These are phyloP conservation scores for Punctoribates punctum DNA, from an alignment of 2,888 invertebrate genomes.

Conservation along the genomic window DNA sequence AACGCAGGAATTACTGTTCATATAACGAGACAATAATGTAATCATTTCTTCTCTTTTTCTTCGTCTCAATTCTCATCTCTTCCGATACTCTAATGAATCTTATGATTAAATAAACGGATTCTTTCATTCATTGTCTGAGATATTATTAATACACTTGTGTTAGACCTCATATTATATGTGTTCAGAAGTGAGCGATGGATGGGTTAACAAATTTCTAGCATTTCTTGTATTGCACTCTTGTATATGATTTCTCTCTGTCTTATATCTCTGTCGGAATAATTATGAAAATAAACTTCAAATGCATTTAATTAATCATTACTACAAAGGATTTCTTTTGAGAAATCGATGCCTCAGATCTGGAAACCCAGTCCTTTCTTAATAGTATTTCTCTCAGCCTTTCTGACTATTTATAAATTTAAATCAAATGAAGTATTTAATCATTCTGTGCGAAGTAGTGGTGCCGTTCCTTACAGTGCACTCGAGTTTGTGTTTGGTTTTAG, in stretches of 20 bases:
- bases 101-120: conserved; percentile 3
- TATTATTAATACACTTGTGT: background rate
- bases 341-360: background rate
- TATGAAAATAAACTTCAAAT: conserved; percentile 24
- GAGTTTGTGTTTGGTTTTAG: no score
- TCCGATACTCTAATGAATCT: background rate
- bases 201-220: background rate
- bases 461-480: background rate
- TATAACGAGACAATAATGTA: background rate
- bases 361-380: background rate
- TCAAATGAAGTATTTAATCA: conserved; percentile 3
- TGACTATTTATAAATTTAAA: background rate
- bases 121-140: background rate
- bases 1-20: background rate
- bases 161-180: background rate
- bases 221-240: no score
- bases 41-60: background rate
- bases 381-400: background rate
- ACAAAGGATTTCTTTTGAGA: background rate
- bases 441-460: background rate
- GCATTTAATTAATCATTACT: conserved; percentile 5
- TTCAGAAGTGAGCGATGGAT: background rate
- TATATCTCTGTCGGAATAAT: background rate
- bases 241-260: background rate
- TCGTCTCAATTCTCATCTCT: background rate